phyloP scores from a whole-genome alignment of 2,888 invertebrate genomes.

The Netelia inedita region DNA sequence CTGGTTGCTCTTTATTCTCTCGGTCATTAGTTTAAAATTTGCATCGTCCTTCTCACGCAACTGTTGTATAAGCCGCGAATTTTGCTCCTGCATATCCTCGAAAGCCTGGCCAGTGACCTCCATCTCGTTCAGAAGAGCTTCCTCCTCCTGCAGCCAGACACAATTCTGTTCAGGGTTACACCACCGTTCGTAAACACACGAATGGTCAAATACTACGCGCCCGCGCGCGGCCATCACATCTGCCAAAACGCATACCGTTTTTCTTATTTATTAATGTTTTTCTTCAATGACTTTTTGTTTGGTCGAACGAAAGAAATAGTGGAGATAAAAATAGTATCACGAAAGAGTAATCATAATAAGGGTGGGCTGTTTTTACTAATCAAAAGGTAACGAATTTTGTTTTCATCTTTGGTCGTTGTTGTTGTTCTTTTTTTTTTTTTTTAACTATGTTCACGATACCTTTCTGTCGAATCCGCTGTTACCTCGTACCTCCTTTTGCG shows the following conservation, averaged over 20 bases:
- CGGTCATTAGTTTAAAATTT: conserved; percentile 99
- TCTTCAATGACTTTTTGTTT: not conserved
- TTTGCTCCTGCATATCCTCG: conserved; percentile 99
- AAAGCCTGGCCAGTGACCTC: conserved; percentile 99
- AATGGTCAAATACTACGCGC: conserved; percentile 63
- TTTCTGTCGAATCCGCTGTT: conserved; percentile 69
- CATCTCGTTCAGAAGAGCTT: conserved; percentile 98
- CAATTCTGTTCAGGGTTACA: conserved; percentile 84
- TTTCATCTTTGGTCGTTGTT: conserved; percentile 15
- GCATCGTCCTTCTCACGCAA: conserved; percentile 98
- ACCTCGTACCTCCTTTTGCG: conserved; percentile 67
- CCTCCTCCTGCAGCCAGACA: conserved; percentile 91
- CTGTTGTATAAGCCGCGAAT: conserved; percentile 97
- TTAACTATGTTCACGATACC: conserved; percentile 68
- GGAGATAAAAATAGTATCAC: conserved; percentile 3
- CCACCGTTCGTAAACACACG: conserved; percentile 79
- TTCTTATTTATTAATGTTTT: conserved; percentile 28
- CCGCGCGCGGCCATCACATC: conserved; percentile 47
- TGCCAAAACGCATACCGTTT: conserved; percentile 61
- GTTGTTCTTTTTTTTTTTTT: conserved; percentile 36
- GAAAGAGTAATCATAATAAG: not conserved
- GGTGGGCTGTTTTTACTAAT: conserved; percentile 10
- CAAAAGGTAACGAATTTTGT: conserved; percentile 5
- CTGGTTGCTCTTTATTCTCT: conserved; percentile 97
- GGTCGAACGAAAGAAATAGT: conserved; percentile 1